These are phyloP conservation scores for Narcine bancroftii DNA, from an alignment of 2,113 vertebrate genomes.

Conservation along the genomic window DNA sequence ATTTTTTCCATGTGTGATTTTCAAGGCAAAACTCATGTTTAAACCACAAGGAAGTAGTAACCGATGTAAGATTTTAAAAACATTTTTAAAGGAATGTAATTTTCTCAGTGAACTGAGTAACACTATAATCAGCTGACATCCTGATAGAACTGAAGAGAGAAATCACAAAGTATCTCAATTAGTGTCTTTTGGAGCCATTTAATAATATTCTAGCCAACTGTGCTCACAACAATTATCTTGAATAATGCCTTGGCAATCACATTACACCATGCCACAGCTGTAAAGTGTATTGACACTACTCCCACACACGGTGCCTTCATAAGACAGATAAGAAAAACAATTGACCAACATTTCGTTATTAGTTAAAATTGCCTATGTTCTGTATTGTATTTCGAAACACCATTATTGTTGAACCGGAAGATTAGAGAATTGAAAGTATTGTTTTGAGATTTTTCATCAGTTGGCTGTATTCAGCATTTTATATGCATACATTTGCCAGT, in stretches of 20 bases:
- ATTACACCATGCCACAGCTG: not conserved
- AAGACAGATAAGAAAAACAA: not conserved
- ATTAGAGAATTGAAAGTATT: not conserved
- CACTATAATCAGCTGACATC: not conserved
- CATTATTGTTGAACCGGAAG: not conserved
- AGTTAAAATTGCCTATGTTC: not conserved
- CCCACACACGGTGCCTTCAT: not conserved
- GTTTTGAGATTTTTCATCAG: not conserved
- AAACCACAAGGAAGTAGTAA: not conserved
- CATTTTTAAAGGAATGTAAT: not conserved
- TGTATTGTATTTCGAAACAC: not conserved
- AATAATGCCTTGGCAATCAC: conserved; percentile 1
- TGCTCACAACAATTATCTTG: not conserved
- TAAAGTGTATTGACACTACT: conserved; percentile 20
- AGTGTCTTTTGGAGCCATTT: not conserved
- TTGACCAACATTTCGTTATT: not conserved
- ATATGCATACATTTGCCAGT: not conserved
- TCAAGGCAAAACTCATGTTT: not conserved
- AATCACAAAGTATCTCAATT: not conserved
- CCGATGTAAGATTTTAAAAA: not conserved
- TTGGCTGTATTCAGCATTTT: not conserved
- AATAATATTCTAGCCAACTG: not conserved
- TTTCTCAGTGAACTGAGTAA: not conserved
- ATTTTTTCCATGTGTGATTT: not conserved
- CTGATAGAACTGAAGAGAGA: not conserved